A percentile compares a stretch with the other conserved stretches of the same genome.
phyloP scores from a whole-genome alignment of 2,113 vertebrate species.

The Suncus etruscus region DNA sequence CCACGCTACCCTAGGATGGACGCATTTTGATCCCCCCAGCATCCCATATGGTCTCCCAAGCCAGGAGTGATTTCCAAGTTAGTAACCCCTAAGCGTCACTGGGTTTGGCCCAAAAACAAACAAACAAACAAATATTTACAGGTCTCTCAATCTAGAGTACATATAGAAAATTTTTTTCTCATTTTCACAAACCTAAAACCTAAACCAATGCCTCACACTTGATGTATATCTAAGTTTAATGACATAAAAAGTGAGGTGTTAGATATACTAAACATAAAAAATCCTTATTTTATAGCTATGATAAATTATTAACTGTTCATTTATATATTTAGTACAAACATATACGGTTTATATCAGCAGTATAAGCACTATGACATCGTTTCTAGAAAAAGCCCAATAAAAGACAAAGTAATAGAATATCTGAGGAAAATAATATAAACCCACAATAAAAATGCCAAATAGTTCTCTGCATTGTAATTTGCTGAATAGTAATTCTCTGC shows the following conservation, averaged over 20 bases:
- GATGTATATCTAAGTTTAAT: not conserved
- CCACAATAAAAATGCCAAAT: not conserved
- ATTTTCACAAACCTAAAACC: not conserved
- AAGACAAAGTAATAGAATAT: conserved; percentile 43
- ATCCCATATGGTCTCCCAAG: no score
- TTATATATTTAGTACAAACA: no score
- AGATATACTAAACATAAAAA: conserved; percentile 35
- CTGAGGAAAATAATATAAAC: conserved; percentile 52
- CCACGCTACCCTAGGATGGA: no score
- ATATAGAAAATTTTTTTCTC: not conserved
- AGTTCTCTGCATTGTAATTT: not conserved
- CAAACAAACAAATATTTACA: not conserved
- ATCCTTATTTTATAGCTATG: conserved; percentile 35
- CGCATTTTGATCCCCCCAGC: no score
- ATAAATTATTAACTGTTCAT: not conserved
- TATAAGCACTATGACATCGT: not conserved
- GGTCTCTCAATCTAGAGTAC: conserved; percentile 5
- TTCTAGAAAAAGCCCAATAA: not conserved
- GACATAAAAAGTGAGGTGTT: conserved; percentile 26
- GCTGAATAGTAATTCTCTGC: not conserved
- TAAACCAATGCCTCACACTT: not conserved
- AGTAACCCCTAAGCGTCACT: no score
- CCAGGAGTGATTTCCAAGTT: no score
- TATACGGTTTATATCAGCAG: not conserved
- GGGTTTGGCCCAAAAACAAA: no score